Percentiles rank a stretch among this genome's conserved stretches.
phyloP scores from a whole-genome alignment of 2,888 invertebrate genomes.

The Protophormia terraenovae region DNA sequence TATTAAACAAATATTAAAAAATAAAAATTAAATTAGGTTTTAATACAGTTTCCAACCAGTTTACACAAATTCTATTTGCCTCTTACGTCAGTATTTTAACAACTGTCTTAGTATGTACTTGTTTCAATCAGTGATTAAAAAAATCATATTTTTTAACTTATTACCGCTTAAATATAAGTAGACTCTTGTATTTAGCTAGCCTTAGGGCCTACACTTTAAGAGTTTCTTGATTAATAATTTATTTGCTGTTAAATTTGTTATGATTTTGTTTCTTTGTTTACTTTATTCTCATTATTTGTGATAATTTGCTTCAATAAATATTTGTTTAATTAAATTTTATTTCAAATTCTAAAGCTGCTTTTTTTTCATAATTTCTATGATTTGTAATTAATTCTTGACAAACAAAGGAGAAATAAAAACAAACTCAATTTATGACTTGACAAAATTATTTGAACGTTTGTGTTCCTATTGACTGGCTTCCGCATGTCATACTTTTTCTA shows the following conservation, averaged over 20 bases:
- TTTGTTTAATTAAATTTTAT: constrained; percentile 19
- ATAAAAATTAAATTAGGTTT: too few relatives aligned
- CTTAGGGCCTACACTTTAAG: neutral
- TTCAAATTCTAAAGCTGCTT: neutral
- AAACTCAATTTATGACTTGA: constrained; percentile 33
- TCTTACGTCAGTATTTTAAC: too few relatives aligned
- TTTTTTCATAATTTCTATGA: neutral
- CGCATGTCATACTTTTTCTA: constrained; percentile 15
- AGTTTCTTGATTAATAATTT: neutral
- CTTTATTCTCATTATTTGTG: neutral
- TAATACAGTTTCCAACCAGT: too few relatives aligned
- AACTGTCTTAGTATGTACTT: too few relatives aligned
- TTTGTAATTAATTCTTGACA: neutral
- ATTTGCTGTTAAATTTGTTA: neutral
- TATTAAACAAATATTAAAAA: too few relatives aligned
- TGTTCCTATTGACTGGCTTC: constrained; percentile 12
- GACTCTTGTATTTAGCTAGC: too few relatives aligned
- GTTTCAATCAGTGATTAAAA: too few relatives aligned
- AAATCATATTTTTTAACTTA: too few relatives aligned
- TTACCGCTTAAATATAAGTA: too few relatives aligned
- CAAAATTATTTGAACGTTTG: neutral
- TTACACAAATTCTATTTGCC: too few relatives aligned
- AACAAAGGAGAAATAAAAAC: neutral
- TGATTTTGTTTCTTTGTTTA: neutral
- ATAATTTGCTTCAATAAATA: neutral